Evolutionary conservation across 2,797 vertebrate species (phyloP).

Genomic region (Orestias chungarensis): DNA sequence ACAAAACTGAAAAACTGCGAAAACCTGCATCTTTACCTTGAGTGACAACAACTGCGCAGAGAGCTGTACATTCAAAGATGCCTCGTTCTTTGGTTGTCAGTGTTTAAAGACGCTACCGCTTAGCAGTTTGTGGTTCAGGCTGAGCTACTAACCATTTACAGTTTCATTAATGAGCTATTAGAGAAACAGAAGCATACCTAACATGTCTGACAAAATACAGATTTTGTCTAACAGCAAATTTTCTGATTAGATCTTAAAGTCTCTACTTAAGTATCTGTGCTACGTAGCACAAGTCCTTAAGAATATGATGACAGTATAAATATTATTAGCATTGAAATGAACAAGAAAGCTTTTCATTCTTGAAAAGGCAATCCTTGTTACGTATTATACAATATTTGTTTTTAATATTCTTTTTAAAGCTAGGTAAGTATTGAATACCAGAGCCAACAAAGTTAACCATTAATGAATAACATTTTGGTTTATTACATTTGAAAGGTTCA

Average conservation of each 20-base stretch:
- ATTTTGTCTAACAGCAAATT: background rate
- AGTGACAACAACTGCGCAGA: background rate
- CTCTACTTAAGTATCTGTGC: background rate
- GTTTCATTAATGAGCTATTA: background rate
- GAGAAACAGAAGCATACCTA: background rate
- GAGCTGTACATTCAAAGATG: background rate
- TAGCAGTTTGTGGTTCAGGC: background rate
- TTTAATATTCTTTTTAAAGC: no score
- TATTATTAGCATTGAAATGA: background rate
- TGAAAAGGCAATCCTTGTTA: background rate
- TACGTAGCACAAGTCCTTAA: background rate
- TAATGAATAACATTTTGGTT: no score
- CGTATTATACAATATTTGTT: background rate
- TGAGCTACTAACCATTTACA: background rate
- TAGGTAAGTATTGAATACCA: no score
- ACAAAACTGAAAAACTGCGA: no score
- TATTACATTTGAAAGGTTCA: background rate
- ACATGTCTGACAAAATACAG: background rate
- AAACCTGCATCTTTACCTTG: background rate
- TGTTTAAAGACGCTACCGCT: background rate
- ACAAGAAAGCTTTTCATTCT: background rate
- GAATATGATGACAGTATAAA: background rate
- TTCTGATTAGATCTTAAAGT: background rate
- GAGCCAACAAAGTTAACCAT: background rate
- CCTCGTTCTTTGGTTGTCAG: background rate